Evolutionary conservation across 1,140 invertebrate genomes (phyloP), one percentile per base, ranked within the genome.

Genomic region (Pararge aegeria): DNA sequence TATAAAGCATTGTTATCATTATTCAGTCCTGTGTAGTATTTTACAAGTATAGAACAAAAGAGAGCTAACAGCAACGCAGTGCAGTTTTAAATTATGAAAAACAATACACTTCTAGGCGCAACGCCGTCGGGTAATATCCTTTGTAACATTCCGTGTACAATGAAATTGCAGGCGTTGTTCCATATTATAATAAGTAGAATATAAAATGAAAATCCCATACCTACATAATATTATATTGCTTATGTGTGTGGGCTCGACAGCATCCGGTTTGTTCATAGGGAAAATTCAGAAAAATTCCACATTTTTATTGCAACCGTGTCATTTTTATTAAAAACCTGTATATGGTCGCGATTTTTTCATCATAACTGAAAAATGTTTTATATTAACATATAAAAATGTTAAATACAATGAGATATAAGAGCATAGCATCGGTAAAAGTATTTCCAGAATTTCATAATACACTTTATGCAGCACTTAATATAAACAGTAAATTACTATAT

Each of bases 31-130:
- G n/a, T 24, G n/a, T 34, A 27, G 40, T n/a, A 48, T 48, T 48
- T 53, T 44, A 37, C 52, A 46, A 30, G 37, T 56, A 51, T 24
- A 55, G 37, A 62, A 67, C 64, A 67, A 66, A 66, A 62, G 57
- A 49, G 30, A 55, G 60, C 60, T 55, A 52, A 61, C 38, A 46
- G 59, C 56, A 49, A 13, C 21, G 12, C 46, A 20, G 18, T 20
- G 42, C 61, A 61, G 60, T 61, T 67, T 62, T 59, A 58, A 62
- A 67, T 67, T 63, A 62, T 67, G 60, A 68, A 68, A 71, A 68
- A 72, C 66, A 70, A 72, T 68, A 68, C 56, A 68, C 49, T 63
- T 50, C 57, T 66, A 64, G 66, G 66, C 60, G 61, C 64, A 61
- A 61, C 57, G 58, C 60, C 54, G 57, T 65, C 58, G 63, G 57